These are phyloP conservation scores for Sitta europaea DNA, from an alignment of 2,113 vertebrate species.

Conservation along the genomic window DNA sequence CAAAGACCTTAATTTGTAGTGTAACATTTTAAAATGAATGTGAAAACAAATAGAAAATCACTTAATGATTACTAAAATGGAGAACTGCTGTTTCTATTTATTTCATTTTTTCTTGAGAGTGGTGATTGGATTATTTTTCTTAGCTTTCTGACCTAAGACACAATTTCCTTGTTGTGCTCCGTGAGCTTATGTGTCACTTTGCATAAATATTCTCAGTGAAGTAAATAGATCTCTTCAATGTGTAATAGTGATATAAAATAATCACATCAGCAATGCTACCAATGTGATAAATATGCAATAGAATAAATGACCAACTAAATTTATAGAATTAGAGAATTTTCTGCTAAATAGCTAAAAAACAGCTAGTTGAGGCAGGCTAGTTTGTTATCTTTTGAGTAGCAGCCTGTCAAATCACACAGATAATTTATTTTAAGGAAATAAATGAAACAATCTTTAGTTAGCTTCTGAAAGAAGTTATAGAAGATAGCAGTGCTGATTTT, in stretches of 20 bases:
- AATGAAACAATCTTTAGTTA: background rate
- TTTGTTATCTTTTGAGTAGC: background rate
- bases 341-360: background rate
- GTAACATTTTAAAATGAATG: background rate
- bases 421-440: background rate
- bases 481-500: background rate
- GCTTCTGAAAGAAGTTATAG: background rate
- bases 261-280: background rate
- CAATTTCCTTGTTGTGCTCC: background rate
- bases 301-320: background rate
- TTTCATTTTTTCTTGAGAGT: background rate
- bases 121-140: background rate
- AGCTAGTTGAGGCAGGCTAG: background rate
- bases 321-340: background rate
- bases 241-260: background rate
- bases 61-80: background rate
- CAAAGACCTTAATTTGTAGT: background rate
- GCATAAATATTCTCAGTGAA: background rate
- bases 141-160: background rate
- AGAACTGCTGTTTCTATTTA: background rate
- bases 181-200: background rate
- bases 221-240: background rate
- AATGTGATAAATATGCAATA: background rate
- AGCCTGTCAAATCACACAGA: background rate
- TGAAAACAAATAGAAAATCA: background rate